Base-by-base conservation (phyloP, 2,888 invertebrate species). In the Heliconius erato region DNA sequence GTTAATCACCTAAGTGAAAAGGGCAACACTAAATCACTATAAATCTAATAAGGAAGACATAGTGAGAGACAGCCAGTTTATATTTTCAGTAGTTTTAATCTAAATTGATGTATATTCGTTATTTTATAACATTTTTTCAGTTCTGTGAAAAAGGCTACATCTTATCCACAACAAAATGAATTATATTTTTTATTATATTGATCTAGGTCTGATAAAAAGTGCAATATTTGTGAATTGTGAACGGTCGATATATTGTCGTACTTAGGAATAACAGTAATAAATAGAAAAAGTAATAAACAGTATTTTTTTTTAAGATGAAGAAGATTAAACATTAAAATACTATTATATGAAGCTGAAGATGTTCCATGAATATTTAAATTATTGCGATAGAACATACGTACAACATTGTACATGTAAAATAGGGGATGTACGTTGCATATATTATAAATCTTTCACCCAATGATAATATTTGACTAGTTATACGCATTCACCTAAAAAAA, bases 1-100 rank as follows among this genome's bases (percentile, higher is more conserved):
- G 32, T 59, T 74, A 76, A 74, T 59, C 54, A 59, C 54, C n/a
- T 74, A 74, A 74, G 74, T 74, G 74, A 32, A 74, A 59, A 74
- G 32, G 54, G 74, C 59, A 12, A 32, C 23, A 32, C 74, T 32
- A 32, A 54, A 59, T 74, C 74, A 74, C 59, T 59, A 59, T 74
- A 74, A 74, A 74, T 74, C 54, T n/a, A 59, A 74, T 74, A 74
- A 54, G n/a, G 74, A 59, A 74, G 32, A 59, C 35, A n/a, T 26
- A 35, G 32, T 23, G 59, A 32, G 19, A 54, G 54, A 16, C 16
- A 40, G 23, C n/a, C 23, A 59, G 23, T 74, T 74, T 59, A 74
- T n/a, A 32, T 54, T 74, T 74, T 74, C 32, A 14, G 74, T 32
- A 74, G 6, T 59, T 32, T 74, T 74, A 74, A 54, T 23, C 2